Conservation (phyloP, 2,888 invertebrate genomes). For the Mythimna loreyi region DNA sequence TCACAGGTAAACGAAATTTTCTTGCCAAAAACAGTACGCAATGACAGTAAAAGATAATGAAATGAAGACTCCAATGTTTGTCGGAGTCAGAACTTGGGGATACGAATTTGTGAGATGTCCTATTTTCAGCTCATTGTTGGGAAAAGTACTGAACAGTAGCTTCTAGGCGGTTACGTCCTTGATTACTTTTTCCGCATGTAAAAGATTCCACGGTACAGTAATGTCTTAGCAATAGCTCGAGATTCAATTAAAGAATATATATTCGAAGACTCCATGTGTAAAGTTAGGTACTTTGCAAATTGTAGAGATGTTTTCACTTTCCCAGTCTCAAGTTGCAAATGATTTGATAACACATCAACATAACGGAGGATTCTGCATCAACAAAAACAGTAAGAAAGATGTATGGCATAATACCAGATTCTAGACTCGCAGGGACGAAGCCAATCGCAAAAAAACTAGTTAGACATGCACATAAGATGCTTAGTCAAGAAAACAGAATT, state of each 20-base stretch:
- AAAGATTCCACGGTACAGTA: slow-evolving; percentile 13
- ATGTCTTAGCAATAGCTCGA: slow-evolving; percentile 10
- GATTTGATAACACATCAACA: slow-evolving; percentile 6
- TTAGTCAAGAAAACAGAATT: slow-evolving; percentile 45
- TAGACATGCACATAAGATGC: slow-evolving; percentile 26
- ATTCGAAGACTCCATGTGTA: neutral
- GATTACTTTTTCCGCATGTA: slow-evolving; percentile 7
- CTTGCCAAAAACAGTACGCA: slow-evolving; percentile 27
- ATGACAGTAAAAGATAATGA: slow-evolving; percentile 65
- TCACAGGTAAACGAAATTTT: slow-evolving; percentile 31
- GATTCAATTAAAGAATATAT: slow-evolving; percentile 3
- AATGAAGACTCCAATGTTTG: slow-evolving; percentile 62
- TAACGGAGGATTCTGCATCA: slow-evolving; percentile 1
- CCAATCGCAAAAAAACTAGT: slow-evolving; percentile 38
- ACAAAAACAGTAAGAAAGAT: slow-evolving; percentile 12
- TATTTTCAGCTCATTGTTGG: slow-evolving; percentile 40
- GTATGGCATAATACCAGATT: slow-evolving; percentile 28
- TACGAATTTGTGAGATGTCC: slow-evolving; percentile 31
- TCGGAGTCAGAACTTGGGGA: slow-evolving; percentile 40
- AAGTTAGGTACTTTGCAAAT: neutral
- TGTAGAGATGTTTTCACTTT: neutral
- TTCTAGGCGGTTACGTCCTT: slow-evolving; percentile 9
- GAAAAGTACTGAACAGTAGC: slow-evolving; percentile 26
- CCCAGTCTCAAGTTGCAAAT: neutral
- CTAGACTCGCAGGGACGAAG: neutral